A percentile compares a stretch with the other conserved stretches of the same genome.
These are phyloP conservation scores for Phallusia fumigata DNA, from an alignment of 23 tunicate species.

Conservation along the genomic window DNA sequence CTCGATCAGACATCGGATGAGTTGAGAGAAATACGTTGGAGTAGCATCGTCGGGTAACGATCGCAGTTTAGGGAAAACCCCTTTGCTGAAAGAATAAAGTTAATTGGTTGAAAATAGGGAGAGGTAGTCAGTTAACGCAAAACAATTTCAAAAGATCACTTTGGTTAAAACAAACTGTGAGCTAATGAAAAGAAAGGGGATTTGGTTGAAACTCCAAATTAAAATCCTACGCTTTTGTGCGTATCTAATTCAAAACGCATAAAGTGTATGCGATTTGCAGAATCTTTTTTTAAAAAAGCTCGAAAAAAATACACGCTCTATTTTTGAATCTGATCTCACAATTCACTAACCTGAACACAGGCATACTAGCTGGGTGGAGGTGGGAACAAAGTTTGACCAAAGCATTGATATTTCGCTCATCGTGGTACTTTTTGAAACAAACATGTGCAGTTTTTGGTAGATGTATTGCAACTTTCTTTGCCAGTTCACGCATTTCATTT, in stretches of 20 bases:
- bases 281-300: too few species aligned
- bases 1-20: conserved; percentile 55
- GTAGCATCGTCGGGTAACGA: conserved; percentile 63
- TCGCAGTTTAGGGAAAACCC: conserved; percentile 72
- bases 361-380: conserved; percentile 68
- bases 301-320: too few species aligned
- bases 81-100: conserved; percentile 49
- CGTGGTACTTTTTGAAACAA: conserved; percentile 65
- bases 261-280: too few species aligned
- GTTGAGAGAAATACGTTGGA: conserved; percentile 31
- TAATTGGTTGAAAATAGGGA: too few species aligned
- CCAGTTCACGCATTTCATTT: background rate
- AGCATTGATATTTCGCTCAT: conserved; percentile 62
- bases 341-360: conserved; percentile 50
- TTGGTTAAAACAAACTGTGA: too few species aligned
- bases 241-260: too few species aligned
- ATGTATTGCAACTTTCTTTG: background rate
- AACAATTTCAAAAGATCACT: too few species aligned
- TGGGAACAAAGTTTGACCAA: conserved; percentile 66
- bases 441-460: conserved; percentile 52
- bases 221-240: too few species aligned
- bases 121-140: too few species aligned
- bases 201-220: too few species aligned
- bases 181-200: too few species aligned
- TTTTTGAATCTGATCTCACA: too few species aligned